A percentile compares a stretch with the other conserved stretches of the same genome.
These are phyloP conservation scores for Eulemur rubriventer DNA, from an alignment of 2,797 vertebrate genomes.

Conservation along the genomic window DNA sequence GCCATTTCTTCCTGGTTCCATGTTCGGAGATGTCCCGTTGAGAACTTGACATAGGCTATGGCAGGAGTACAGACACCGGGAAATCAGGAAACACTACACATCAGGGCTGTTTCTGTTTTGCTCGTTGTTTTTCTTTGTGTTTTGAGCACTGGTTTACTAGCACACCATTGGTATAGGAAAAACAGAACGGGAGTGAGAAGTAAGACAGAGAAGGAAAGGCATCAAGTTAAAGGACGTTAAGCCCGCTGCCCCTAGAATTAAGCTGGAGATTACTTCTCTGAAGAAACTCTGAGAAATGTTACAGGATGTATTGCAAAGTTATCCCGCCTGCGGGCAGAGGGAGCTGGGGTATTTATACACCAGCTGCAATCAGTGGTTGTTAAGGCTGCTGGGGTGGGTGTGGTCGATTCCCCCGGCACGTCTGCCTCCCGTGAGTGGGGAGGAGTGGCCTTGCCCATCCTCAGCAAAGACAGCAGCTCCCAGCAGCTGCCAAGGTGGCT, in stretches of 20 bases:
- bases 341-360: not conserved
- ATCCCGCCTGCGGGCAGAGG: not conserved
- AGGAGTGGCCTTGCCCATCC: not conserved
- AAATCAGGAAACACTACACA: not conserved
- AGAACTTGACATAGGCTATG: not conserved
- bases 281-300: not conserved
- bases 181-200: not conserved
- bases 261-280: not conserved
- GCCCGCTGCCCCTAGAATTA: not conserved
- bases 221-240: not conserved
- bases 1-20: not conserved
- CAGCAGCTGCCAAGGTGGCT: not conserved
- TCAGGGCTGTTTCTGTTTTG: not conserved
- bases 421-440: not conserved
- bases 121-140: not conserved
- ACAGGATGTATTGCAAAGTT: not conserved
- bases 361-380: too few species aligned
- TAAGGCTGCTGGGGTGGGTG: not conserved
- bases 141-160: not conserved
- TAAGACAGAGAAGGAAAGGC: not conserved
- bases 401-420: not conserved
- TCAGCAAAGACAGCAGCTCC: not conserved
- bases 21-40: accelerated
- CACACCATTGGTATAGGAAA: not conserved
- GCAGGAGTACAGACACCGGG: not conserved